phyloP scores from a whole-genome alignment of 2,888 invertebrate genomes.

The Spisula solida region DNA sequence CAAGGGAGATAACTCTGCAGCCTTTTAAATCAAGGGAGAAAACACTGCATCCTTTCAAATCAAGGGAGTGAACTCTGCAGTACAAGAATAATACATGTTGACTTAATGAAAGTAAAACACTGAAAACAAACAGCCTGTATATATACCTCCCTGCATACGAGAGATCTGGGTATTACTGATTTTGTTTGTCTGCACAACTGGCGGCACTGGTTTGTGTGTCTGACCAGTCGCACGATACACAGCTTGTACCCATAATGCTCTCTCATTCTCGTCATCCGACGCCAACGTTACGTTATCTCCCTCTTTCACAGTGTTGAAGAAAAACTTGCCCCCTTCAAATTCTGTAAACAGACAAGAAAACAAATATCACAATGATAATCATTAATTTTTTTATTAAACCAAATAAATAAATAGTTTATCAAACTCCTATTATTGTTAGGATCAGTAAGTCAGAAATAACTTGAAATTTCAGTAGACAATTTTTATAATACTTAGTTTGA shows the following conservation, averaged over 20 bases:
- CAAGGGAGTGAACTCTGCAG: too few species aligned
- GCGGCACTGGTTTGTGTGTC: constrained; percentile 99
- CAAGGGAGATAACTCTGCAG: too few species aligned
- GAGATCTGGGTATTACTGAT: constrained; percentile 91
- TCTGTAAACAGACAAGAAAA: constrained; percentile 88
- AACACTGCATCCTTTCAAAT: too few species aligned
- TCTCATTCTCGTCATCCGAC: constrained; percentile 93
- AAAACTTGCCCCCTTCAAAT: constrained; percentile 96
- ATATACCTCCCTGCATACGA: constrained; percentile 95
- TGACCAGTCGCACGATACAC: constrained; percentile 99
- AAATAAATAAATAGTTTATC: too few species aligned
- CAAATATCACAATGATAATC: neutral
- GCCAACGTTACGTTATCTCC: constrained; percentile 97
- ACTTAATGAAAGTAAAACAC: too few species aligned
- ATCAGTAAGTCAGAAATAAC: too few species aligned
- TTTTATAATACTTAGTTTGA: too few species aligned
- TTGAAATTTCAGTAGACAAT: too few species aligned
- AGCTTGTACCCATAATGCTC: constrained; percentile 99
- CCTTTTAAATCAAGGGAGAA: too few species aligned
- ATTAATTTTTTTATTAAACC: too few species aligned
- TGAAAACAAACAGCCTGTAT: neutral
- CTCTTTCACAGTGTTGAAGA: constrained; percentile 99
- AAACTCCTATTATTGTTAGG: too few species aligned
- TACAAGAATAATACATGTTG: too few species aligned
- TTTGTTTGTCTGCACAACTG: constrained; percentile 90